Conservation (phyloP, 2,113 vertebrate genomes). For the Otus sunia region DNA sequence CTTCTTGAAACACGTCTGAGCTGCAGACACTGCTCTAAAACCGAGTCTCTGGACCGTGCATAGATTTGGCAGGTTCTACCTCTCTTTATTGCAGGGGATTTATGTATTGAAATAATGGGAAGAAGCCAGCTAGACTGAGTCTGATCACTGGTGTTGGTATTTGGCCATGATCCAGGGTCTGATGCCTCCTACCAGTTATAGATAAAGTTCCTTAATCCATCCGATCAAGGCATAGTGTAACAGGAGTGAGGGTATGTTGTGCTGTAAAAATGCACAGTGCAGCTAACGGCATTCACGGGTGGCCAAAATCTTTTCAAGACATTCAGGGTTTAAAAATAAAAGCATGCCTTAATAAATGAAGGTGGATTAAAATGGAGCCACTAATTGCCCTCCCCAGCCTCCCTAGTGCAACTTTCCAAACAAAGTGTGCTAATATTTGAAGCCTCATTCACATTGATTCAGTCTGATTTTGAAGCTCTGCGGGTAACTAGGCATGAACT, state of each 20-base stretch:
- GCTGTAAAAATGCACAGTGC: not conserved
- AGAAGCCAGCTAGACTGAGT: not conserved
- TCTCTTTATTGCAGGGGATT: not conserved
- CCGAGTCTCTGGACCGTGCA: not conserved
- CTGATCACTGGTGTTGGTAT: not conserved
- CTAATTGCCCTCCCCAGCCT: not conserved
- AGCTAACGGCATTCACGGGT: not conserved
- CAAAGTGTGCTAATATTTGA: not conserved
- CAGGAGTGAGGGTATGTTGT: not conserved
- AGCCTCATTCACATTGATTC: not conserved
- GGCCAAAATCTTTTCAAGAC: slow-evolving; percentile 6
- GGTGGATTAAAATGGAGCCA: not conserved
- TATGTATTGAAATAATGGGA: not conserved
- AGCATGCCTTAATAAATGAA: slow-evolving; percentile 13
- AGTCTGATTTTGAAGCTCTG: slow-evolving; percentile 34
- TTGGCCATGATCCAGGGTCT: not conserved
- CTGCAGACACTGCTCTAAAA: not conserved
- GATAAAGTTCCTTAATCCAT: not conserved
- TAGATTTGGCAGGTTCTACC: not conserved
- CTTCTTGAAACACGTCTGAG: not conserved
- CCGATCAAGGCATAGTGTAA: not conserved
- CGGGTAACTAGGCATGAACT: slow-evolving; percentile 13
- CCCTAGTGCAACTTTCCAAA: not conserved
- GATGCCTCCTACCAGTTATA: not conserved
- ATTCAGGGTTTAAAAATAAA: not conserved